phyloP scores from a whole-genome alignment of 2,113 vertebrate genomes.

The Cisticola juncidis region DNA sequence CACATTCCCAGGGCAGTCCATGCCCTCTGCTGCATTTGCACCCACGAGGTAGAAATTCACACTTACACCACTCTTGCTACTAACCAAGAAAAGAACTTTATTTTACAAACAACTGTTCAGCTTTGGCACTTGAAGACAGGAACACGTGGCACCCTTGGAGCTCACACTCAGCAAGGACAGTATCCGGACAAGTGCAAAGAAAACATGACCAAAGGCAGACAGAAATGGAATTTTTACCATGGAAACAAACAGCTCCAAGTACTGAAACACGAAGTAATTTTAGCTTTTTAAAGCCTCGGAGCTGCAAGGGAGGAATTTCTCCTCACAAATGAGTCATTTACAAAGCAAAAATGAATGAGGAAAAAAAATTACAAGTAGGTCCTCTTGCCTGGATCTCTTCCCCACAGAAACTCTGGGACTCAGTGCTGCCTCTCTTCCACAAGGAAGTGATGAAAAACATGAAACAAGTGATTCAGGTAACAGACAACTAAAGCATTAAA shows the following conservation, averaged over 20 bases:
- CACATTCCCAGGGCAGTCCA: rapidly evolving
- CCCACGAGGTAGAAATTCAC: rapidly evolving
- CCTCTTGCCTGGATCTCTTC: not conserved
- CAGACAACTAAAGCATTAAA: not conserved
- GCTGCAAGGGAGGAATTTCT: not conserved
- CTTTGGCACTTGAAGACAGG: not conserved
- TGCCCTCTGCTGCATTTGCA: not conserved
- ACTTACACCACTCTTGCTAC: not conserved
- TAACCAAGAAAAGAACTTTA: not conserved
- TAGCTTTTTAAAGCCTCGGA: not conserved
- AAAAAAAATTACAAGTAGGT: not conserved
- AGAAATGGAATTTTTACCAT: not conserved
- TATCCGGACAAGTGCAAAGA: not conserved
- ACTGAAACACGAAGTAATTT: not conserved
- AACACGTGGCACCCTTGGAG: rapidly evolving
- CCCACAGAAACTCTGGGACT: not conserved
- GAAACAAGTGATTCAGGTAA: not conserved
- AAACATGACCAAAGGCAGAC: not conserved
- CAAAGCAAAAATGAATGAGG: not conserved
- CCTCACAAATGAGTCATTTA: not conserved
- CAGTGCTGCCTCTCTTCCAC: not conserved
- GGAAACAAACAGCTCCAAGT: not conserved
- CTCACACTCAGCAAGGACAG: rapidly evolving
- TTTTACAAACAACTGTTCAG: not conserved
- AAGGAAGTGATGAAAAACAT: not conserved